Base-by-base conservation (phyloP, 30 jellyfish, hydroid and myxozoan species). In the Phacellophora camtschatica region DNA sequence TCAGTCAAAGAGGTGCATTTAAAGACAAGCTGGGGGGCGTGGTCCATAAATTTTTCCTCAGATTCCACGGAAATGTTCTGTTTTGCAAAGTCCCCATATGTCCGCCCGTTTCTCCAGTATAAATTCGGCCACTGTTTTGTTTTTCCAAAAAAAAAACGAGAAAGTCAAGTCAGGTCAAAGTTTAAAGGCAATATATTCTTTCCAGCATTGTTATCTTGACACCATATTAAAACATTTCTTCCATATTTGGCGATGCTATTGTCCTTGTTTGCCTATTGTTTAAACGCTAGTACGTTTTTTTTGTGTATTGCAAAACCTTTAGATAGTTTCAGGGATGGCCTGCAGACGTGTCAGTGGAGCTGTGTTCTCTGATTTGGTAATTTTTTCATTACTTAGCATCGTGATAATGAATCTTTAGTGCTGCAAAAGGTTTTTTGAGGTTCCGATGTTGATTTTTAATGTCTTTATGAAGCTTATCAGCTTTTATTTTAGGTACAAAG, bases 401-500 rank as follows among this genome's bases (percentile, higher is more conserved):
- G 20, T 46, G n/a, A 6, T 11, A 46, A 16, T 13, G 61, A 46
- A 46, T n/a, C n/a, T n/a, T n/a, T n/a, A n/a, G n/a, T n/a, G n/a
- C n/a, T n/a, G n/a, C n/a, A n/a, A n/a, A n/a, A n/a, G n/a, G n/a
- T n/a, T n/a, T n/a, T n/a, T n/a, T n/a, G n/a, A n/a, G n/a, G n/a
- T n/a, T n/a, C n/a, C n/a, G n/a, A n/a, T 46, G 10, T 11, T 16
- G 3, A 23, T 10, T 3, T 46, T 8, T 9, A 23, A 16, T 46
- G 61, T 46, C 61, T 46, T 11, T 16, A 16, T 46, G n/a, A 3
- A 28, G n/a, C 24, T 46, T 46, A 1, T 46, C 28, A 16, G n/a
- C 24, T 28, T 13, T 28, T 28, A 3, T 39, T 62, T 24, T 29
- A 78, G 90, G 90, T 66, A 50, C 64, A 78, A 29, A 31, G 51